phyloP scores from a whole-genome alignment of 2,888 invertebrate genomes.

The Thymelicus acteon region DNA sequence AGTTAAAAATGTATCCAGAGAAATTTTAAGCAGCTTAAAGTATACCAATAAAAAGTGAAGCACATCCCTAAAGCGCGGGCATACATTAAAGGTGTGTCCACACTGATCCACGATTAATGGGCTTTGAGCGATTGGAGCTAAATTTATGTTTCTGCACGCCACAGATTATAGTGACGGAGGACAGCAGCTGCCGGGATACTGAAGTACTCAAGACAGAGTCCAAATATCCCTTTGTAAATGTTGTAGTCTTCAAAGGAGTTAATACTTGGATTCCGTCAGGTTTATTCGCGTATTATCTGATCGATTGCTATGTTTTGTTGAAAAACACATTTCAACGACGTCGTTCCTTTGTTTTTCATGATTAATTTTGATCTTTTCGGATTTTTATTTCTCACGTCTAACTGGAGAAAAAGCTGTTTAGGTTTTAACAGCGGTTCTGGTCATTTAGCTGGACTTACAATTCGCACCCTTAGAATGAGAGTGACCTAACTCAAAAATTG shows the following conservation, averaged over 20 bases:
- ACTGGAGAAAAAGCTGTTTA: too few relatives aligned
- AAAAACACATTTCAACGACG: neutral
- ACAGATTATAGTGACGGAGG: slow-evolving; percentile 67
- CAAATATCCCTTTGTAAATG: slow-evolving; percentile 37
- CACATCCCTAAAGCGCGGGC: slow-evolving; percentile 59
- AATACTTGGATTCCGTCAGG: neutral
- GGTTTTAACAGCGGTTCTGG: too few relatives aligned
- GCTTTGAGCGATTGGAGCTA: slow-evolving; percentile 77
- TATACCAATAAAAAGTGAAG: neutral
- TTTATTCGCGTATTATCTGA: neutral
- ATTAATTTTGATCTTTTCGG: neutral
- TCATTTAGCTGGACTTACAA: too few relatives aligned
- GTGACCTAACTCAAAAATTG: too few relatives aligned
- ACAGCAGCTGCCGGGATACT: slow-evolving; percentile 67
- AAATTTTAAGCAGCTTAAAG: neutral
- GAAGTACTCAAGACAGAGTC: slow-evolving; percentile 29
- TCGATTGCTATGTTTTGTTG: neutral
- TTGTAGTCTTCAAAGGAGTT: slow-evolving; percentile 23
- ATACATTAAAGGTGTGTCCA: slow-evolving; percentile 77
- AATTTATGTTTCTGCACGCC: slow-evolving; percentile 79
- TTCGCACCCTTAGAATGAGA: too few relatives aligned
- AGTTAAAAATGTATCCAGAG: neutral
- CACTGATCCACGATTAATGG: slow-evolving; percentile 79
- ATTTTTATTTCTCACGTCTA: too few relatives aligned
- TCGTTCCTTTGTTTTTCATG: neutral